Conservation (phyloP, 2,113 vertebrate species). For the Barbus barbus region DNA sequence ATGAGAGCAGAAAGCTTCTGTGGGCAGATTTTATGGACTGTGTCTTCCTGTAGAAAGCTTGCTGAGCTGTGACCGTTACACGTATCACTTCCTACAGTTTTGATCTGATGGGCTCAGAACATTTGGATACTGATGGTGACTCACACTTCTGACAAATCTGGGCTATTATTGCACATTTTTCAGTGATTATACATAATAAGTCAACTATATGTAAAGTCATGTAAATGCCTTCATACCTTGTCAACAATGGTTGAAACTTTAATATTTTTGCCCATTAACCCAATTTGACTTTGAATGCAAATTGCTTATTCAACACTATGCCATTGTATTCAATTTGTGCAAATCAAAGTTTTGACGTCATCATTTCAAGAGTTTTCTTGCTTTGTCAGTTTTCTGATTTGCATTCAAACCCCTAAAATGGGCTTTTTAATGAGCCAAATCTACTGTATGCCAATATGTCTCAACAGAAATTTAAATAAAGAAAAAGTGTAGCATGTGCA, state of each 20-base stretch:
- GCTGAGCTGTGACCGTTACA: slow-evolving; percentile 5
- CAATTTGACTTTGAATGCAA: neutral
- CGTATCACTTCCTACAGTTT: neutral
- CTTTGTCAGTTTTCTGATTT: neutral
- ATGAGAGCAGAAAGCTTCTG: slow-evolving; percentile 20
- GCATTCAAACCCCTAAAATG: neutral
- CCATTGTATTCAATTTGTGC: neutral
- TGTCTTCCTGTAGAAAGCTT: neutral
- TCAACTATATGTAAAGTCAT: neutral
- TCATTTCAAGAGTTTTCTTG: neutral
- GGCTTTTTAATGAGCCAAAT: neutral
- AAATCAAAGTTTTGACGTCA: neutral
- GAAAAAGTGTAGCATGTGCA: neutral
- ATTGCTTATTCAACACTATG: neutral
- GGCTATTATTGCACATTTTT: neutral
- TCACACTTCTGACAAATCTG: neutral
- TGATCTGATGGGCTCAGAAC: neutral
- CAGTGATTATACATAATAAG: neutral
- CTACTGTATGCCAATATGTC: neutral
- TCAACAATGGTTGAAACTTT: neutral
- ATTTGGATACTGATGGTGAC: slow-evolving; percentile 1
- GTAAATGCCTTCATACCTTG: neutral
- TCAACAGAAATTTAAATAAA: neutral
- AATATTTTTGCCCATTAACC: neutral
- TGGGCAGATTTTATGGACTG: neutral